phyloP scores from a whole-genome alignment of 2,797 vertebrate genomes.

The Sibirionetta formosa region DNA sequence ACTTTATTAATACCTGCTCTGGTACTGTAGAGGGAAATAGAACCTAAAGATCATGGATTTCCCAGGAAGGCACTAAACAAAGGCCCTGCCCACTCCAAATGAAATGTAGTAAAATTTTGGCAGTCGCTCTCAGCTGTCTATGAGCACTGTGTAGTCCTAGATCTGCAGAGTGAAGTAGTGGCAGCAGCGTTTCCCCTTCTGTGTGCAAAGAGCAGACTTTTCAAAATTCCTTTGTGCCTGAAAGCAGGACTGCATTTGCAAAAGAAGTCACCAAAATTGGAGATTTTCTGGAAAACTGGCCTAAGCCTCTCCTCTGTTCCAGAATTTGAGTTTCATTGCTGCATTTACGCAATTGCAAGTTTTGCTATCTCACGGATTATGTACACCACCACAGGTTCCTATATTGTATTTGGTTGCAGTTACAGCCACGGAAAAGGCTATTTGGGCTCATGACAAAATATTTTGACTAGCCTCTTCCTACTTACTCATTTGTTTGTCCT shows the following conservation, averaged over 20 bases:
- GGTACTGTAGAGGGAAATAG: not conserved
- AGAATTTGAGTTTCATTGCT: not conserved
- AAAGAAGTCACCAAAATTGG: not conserved
- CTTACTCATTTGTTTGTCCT: slow-evolving; percentile 44
- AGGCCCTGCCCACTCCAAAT: not conserved
- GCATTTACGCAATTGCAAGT: not conserved
- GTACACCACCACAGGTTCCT: not conserved
- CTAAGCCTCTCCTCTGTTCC: not conserved
- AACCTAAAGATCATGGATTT: not conserved
- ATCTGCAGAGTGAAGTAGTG: not conserved
- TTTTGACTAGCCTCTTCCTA: slow-evolving; percentile 47
- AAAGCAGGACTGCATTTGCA: not conserved
- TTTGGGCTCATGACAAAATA: slow-evolving; percentile 39
- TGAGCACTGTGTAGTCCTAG: not conserved
- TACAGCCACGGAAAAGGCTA: not conserved
- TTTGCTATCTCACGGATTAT: not conserved
- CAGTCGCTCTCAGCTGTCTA: not conserved
- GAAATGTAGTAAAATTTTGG: not conserved
- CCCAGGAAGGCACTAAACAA: not conserved
- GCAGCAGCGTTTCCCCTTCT: not conserved
- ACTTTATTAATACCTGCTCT: not conserved
- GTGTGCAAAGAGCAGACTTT: not conserved
- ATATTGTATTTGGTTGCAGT: not conserved
- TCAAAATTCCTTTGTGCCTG: not conserved
- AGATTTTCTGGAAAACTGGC: not conserved